Evolutionary conservation across 2,797 vertebrate species (phyloP), one percentile per base, ranked within the genome.

Genomic region (Coregonus suidteri): DNA sequence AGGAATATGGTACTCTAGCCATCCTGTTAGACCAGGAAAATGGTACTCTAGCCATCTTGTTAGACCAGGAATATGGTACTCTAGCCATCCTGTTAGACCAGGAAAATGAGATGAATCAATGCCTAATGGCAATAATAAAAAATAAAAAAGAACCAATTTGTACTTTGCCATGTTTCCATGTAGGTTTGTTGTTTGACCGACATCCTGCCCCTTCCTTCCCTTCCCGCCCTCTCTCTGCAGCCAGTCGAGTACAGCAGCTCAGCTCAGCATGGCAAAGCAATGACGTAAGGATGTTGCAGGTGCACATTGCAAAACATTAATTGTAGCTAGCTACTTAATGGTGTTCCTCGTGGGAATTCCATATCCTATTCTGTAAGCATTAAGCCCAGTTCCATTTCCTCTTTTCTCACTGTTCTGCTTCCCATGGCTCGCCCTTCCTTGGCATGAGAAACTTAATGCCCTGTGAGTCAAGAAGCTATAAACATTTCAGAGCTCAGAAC

Each of bases 231-330:
- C 37, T 6, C 68, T 25, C 67, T 4, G 25, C 71, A 89, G 90
- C 90, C 91, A 91, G 90, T 91, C 90, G 83, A 86, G 81, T 84
- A 85, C 89, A 93, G 94, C 93, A 92, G 92, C 88, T 92, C 80
- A 93, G 71, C 52, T 35, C 34, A 73, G 93, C 93, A 92, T 91
- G 93, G 94, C 90, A 91, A 94, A 95, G 94, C 94, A 87, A 95
- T 94, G 93, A 88, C 82, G 88, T 90, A 94, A 94, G 93, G 93
- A 92, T 94, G 93, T 94, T 93, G 93, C 93, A 89, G 89, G 91
- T 93, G 93, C 93, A 92, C 90, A 91, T 87, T 87, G 90, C 90
- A 83, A 85, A 91, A 92, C 34, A 93, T 91, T 91, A 87, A 91
- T 81, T 85, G 83, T 16, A 59, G 71, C 53, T 92, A 92, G 68